Evolutionary conservation across 2,888 invertebrate genomes (phyloP).

Genomic region (Cephus runcator): DNA sequence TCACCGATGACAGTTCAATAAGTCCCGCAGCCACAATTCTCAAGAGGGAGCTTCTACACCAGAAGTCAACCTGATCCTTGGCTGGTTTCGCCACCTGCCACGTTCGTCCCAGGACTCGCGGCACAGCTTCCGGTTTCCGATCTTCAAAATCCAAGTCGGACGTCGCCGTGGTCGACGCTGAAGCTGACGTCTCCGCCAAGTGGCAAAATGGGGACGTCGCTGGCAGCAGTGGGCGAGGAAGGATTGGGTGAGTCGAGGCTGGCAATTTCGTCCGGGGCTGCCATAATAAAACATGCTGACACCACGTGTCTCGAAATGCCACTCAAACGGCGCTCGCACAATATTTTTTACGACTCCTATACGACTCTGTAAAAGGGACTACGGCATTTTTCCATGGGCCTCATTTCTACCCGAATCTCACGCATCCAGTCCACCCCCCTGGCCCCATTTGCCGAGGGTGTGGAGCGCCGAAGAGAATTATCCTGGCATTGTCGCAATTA

Average conservation of each 20-base stretch:
- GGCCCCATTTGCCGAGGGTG: no score
- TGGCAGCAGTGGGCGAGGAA: no score
- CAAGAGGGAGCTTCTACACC: no score
- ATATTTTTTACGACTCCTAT: conserved; percentile 21
- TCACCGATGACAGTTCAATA: conserved; percentile 1
- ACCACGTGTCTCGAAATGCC: conserved; percentile 33
- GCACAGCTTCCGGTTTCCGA: no score
- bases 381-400: conserved; percentile 37
- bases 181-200: no score
- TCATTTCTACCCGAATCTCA: conserved; percentile 18
- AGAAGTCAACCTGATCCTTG: no score
- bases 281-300: conserved; percentile 38
- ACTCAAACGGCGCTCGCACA: conserved; percentile 19
- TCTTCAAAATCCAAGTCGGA: no score
- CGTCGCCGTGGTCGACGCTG: no score
- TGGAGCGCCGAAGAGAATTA: conserved; percentile 24
- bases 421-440: background rate
- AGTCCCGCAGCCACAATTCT: background rate
- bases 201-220: no score
- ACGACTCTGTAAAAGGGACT: conserved; percentile 15
- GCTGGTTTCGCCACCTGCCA: no score
- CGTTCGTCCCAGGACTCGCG: no score
- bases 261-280: conserved; percentile 11
- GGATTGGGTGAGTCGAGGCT: no score
- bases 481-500: conserved; percentile 39